These are phyloP conservation scores for Drosophila rubida DNA, from an alignment of 2,888 invertebrate species.

Conservation along the genomic window DNA sequence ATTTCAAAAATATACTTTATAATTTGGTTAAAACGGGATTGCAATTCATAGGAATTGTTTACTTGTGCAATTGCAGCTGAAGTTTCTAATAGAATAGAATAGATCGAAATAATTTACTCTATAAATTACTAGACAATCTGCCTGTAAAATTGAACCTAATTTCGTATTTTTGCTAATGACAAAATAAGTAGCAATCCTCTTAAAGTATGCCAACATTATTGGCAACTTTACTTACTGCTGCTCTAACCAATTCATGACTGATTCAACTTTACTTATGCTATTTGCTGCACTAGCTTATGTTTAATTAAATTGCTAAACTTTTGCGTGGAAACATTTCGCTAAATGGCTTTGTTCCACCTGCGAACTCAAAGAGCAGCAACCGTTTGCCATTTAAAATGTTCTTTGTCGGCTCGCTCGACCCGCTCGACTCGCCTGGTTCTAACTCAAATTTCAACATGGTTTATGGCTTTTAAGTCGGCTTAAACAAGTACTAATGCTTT, in stretches of 20 bases:
- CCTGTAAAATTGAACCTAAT: too few relatives aligned
- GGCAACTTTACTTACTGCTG: too few relatives aligned
- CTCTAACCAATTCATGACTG: not conserved
- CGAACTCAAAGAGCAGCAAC: not conserved
- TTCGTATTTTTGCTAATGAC: too few relatives aligned
- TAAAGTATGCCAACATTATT: too few relatives aligned
- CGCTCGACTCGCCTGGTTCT: not conserved
- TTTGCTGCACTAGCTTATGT: not conserved
- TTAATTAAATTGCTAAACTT: not conserved
- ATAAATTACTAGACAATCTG: too few relatives aligned
- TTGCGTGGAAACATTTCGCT: not conserved
- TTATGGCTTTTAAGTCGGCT: conserved; percentile 59
- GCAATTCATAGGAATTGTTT: too few relatives aligned
- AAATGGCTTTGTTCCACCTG: not conserved
- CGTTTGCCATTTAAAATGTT: not conserved
- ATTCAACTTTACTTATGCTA: not conserved
- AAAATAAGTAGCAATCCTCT: too few relatives aligned
- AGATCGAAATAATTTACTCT: too few relatives aligned
- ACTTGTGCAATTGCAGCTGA: too few relatives aligned
- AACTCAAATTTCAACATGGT: conserved; percentile 39
- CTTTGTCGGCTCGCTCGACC: not conserved
- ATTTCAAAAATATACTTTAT: too few relatives aligned
- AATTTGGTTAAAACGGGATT: too few relatives aligned
- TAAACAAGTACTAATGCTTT: conserved; percentile 50
- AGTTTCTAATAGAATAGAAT: too few relatives aligned